Percentiles rank a stretch among this genome's conserved stretches.
phyloP scores from a whole-genome alignment of 2,888 invertebrate species.

The Watsonalla cultraria region DNA sequence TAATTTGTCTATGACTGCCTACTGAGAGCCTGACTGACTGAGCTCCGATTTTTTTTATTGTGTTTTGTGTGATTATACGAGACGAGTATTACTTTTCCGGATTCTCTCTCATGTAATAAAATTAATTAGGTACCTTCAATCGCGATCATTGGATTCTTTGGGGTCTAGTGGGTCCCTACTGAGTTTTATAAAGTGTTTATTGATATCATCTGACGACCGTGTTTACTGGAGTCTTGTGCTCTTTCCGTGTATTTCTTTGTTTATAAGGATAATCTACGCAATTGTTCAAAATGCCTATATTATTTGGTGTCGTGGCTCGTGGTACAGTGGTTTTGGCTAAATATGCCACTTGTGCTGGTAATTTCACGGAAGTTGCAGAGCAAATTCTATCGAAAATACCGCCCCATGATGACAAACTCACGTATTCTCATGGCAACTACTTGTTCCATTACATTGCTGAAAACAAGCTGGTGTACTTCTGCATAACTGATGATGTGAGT shows the following conservation, averaged over 20 bases:
- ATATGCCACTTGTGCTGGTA: constrained; percentile 95
- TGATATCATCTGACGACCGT: constrained; percentile 5
- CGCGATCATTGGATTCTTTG: too few relatives aligned
- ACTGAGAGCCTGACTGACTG: too few relatives aligned
- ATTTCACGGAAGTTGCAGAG: constrained; percentile 96
- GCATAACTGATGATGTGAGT: constrained; percentile 96
- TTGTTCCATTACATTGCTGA: constrained; percentile 95
- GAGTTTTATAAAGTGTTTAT: too few relatives aligned
- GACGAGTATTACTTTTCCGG: too few relatives aligned
- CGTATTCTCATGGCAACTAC: constrained; percentile 95
- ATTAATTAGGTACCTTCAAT: too few relatives aligned
- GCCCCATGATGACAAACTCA: constrained; percentile 92
- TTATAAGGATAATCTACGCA: constrained; percentile 21
- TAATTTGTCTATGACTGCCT: too few relatives aligned
- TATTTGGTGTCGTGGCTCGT: constrained; percentile 93
- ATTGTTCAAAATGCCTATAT: constrained; percentile 86
- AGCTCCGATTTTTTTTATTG: too few relatives aligned
- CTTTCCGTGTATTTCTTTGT: constrained; percentile 10
- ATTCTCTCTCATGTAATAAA: too few relatives aligned
- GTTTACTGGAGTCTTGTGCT: constrained; percentile 5
- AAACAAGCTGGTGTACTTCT: constrained; percentile 92
- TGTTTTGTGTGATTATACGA: too few relatives aligned
- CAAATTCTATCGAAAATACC: constrained; percentile 93
- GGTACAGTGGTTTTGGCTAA: constrained; percentile 92
- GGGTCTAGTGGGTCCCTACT: too few relatives aligned